Base-by-base conservation (phyloP, 2,888 invertebrate genomes). In the Hyppa rectilinea region DNA sequence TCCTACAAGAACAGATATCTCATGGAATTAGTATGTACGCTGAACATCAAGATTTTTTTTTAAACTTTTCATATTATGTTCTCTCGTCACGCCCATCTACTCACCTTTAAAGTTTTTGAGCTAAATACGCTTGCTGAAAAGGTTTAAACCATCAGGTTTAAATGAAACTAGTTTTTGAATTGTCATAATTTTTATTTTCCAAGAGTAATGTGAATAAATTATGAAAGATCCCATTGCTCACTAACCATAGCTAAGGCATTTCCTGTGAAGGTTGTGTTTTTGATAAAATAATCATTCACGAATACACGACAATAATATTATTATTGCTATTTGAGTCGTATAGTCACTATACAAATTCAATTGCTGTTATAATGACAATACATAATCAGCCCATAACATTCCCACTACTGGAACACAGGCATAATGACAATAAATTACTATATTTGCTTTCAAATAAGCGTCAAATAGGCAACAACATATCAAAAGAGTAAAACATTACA, bases 221-320 rank as follows among this genome's bases (percentile, higher is more conserved):
- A 86, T 84, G 75, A 84, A 72, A 86, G 72, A 78, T 84, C 73
- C 75, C 78, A 72, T 85, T 83, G 78, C 82, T 92, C 92, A 92
- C 92, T 92, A 92, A 92, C 91, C 90, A 88, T 91, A 78, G 82
- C 88, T 89, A 92, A 92, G 90, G 91, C 90, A 89, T 85, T 82
- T 84, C 71, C 81, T 82, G 75, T 80, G 79, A 71, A 79, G 62
- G 70, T 78, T 67, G 73, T 60, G 47, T 67, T 73, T 80, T 71
- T 47, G 62, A 66, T 63, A 75, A 77, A 64, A 80, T 77, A 40
- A 66, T 49, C 47, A 61, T 50, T 65, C 38, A 65, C 58, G n/a
- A 52, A 75, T 40, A 43, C 53, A 55, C 75, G 53, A 53, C 53
- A 65, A 38, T 43, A 43, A 55, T 56, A 40, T 40, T 45, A 63